A percentile compares a stretch with the other conserved stretches of the same genome.
Evolutionary conservation across 1,140 invertebrate genomes (phyloP).

Genomic region (Philopotamus ludificatus): DNA sequence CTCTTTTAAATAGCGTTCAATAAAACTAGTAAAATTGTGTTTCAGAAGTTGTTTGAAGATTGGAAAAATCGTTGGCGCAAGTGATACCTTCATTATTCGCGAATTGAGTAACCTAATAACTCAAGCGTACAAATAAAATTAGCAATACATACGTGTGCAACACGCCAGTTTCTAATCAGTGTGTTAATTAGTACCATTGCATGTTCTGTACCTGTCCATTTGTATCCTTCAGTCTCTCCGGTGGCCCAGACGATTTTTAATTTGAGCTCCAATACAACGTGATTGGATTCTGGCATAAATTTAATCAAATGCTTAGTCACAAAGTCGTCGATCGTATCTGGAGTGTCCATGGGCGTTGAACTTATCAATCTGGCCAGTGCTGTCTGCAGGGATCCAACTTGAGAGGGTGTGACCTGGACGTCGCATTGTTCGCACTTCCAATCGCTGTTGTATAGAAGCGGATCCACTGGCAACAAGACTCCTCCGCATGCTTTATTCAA

Average conservation of each 20-base stretch:
- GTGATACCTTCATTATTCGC: too few relatives aligned
- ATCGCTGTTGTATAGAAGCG: constrained; percentile 46
- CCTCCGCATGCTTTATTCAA: constrained; percentile 51
- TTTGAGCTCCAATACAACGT: constrained; percentile 57
- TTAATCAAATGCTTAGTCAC: constrained; percentile 49
- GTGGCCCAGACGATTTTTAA: constrained; percentile 50
- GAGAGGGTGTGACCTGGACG: constrained; percentile 47
- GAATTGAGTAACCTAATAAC: too few relatives aligned
- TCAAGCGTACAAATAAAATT: constrained; percentile 6
- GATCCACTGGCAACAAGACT: constrained; percentile 50
- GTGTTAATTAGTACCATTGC: not conserved
- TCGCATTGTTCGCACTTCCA: constrained; percentile 57
- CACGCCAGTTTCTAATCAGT: not conserved
- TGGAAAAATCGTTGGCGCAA: too few relatives aligned
- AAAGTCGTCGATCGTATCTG: constrained; percentile 53
- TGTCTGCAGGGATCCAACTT: constrained; percentile 50
- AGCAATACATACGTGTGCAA: too few relatives aligned
- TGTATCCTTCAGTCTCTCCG: constrained; percentile 47
- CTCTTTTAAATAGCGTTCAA: too few relatives aligned
- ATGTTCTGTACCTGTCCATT: constrained; percentile 53
- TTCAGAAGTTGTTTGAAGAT: too few relatives aligned
- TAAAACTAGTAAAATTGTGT: too few relatives aligned
- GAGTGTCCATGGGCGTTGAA: constrained; percentile 49
- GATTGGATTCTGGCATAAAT: constrained; percentile 54
- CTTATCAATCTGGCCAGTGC: constrained; percentile 53